Percentiles rank a stretch among this genome's conserved stretches.
Evolutionary conservation across 2,888 invertebrate species (phyloP).

Genomic region (Rhagium mordax): DNA sequence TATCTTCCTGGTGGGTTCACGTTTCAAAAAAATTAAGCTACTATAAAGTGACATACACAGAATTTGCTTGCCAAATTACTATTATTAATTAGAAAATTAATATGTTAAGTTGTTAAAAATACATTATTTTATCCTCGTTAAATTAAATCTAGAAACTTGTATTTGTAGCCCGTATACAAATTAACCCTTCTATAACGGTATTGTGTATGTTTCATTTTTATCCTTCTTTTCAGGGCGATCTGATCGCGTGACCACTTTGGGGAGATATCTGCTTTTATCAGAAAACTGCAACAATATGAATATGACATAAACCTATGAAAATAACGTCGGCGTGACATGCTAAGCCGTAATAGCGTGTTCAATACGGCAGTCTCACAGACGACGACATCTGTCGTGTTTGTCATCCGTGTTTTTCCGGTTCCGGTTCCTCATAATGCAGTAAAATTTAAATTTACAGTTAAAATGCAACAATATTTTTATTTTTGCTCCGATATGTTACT

Average conservation of each 20-base stretch:
- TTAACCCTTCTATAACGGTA: background rate
- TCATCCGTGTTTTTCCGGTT: constrained; percentile 22
- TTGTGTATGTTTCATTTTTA: background rate
- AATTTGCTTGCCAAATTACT: too few relatives aligned
- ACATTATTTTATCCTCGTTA: too few relatives aligned
- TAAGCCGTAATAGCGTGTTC: constrained; percentile 33
- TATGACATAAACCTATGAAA: constrained; percentile 49
- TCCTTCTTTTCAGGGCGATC: constrained; percentile 44
- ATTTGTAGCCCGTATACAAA: background rate
- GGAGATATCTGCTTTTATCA: constrained; percentile 50
- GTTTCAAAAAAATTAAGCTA: too few relatives aligned
- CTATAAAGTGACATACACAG: too few relatives aligned
- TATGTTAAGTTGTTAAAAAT: too few relatives aligned
- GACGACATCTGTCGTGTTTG: constrained; percentile 26
- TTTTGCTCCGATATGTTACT: background rate
- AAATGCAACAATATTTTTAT: background rate
- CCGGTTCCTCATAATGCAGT: constrained; percentile 13
- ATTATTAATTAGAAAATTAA: too few relatives aligned
- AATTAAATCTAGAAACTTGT: background rate
- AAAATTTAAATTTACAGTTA: background rate
- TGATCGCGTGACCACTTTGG: constrained; percentile 61
- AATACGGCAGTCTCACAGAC: constrained; percentile 23
- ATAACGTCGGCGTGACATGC: constrained; percentile 55
- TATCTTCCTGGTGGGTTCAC: too few relatives aligned
- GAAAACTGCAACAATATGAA: constrained; percentile 46